phyloP scores from a whole-genome alignment of 2,797 vertebrate species.

The Molossus alvarezi region DNA sequence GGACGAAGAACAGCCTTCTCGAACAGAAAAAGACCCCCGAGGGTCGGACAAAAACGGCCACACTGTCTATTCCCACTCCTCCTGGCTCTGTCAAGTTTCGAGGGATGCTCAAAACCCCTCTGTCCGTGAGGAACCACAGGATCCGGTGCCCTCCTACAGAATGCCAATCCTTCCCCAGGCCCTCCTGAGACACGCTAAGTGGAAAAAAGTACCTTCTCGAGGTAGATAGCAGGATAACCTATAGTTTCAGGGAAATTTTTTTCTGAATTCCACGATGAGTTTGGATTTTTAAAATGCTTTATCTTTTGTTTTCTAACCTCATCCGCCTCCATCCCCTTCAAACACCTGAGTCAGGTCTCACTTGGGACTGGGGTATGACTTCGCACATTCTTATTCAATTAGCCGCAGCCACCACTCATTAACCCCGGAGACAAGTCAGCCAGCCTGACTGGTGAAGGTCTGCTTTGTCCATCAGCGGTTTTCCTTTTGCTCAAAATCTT shows the following conservation, averaged over 20 bases:
- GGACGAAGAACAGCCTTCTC: background rate
- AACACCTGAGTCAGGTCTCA: background rate
- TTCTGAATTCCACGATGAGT: background rate
- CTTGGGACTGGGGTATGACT: background rate
- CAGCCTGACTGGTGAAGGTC: background rate
- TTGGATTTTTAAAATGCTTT: conserved; percentile 2
- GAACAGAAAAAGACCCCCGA: background rate
- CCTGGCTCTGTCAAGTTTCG: background rate
- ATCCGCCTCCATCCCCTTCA: background rate
- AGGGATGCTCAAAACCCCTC: background rate
- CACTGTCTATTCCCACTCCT: background rate
- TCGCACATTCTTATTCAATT: background rate
- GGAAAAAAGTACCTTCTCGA: conserved; percentile 19
- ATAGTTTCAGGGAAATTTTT: background rate
- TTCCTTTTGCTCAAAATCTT: background rate
- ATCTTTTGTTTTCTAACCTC: background rate
- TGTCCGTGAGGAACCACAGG: background rate
- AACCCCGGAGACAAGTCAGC: background rate
- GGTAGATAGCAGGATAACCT: background rate
- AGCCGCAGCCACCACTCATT: background rate
- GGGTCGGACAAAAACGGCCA: background rate
- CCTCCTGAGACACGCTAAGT: background rate
- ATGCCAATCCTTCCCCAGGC: background rate
- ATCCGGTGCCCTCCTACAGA: background rate
- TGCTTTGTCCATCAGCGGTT: background rate